Base-by-base conservation (phyloP, 2,113 vertebrate species). In the Apistogramma diplotaenia region DNA sequence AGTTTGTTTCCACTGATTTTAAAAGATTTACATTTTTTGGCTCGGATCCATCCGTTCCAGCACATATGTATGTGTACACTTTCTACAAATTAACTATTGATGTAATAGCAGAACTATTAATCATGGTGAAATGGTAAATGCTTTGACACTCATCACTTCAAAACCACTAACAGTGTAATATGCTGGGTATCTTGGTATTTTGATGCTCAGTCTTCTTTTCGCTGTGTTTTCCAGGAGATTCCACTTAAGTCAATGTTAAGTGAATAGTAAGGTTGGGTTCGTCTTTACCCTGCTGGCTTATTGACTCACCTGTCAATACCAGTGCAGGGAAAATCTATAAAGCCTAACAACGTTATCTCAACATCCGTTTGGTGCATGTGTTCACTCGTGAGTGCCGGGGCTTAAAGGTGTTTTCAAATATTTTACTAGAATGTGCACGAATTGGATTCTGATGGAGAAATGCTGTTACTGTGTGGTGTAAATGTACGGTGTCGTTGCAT, bases 221-320 rank as follows among this genome's bases (percentile, higher is more conserved):
- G 6, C 53, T 23, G 80, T 72, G 83, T 75, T 13, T 75, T 88
- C 79, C 84, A 51, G 84, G 72, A 89, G 74, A 83, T 81, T 79
- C 67, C 25, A 74, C 27, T 62, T 46, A 13, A 86, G 88, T 92
- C 92, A 89, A 93, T 94, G 90, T 88, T 93, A 94, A 94, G 88
- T 93, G 90, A 92, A 93, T 93, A 65, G 85, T 79, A 87, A 89
- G 90, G 88, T 91, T 86, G 61, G 84, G 31, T 76, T 88, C 54
- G 57, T 85, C 88, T 92, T 83, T 87, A 79, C 84, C 77, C 92
- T 43, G 77, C 88, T 80, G 84, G 77, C 81, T 83, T 91, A 94
- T 93, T 76, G 92, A 90, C 90, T 86, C 25, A n/a, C 73, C 87
- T 91, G 91, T 93, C 93, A 92, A 91, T 94, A 88, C 56, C 59